Base-by-base conservation (phyloP, 2,113 vertebrate genomes). In the Sula dactylatra region DNA sequence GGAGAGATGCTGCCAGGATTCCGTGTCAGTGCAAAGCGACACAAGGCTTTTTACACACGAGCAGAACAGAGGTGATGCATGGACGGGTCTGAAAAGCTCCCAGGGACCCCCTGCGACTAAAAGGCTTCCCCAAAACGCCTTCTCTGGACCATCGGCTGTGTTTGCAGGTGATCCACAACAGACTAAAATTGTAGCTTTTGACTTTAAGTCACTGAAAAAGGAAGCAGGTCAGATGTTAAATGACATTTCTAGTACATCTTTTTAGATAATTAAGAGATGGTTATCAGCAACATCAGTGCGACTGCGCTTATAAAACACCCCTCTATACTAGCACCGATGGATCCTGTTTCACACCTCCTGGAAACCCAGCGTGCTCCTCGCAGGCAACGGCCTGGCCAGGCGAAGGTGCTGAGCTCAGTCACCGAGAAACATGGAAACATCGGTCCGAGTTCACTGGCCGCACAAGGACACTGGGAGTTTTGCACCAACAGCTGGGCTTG, bases 401-500 rank as follows among this genome's bases (percentile, higher is more conserved):
- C 40, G 56, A 49, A 70, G 14, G 49, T 1, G 1, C 49, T 36
- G 67, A 76, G 54, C 52, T 61, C 24, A 36, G 5, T 6, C 62
- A 49, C 56, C 3, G 1, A 74, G 31, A 38, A 49, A n/a, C 1
- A 2, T 1, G 1, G 42, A 59, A 58, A 34, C 56, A n/a, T 19
- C 20, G 8, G 11, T 42, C 31, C 16, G 0, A 14, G 31, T 38
- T 11, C 34, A 36, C 40, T 11, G 65, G 13, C 24, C 0, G 0
- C 36, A 58, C 49, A 45, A 32, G 56, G 56, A 58, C 8, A 5
- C 38, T 5, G 31, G 27, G 59, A 36, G 8, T 20, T 38, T 17
- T 31, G 34, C 38, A 54, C 19, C 61, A 64, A 32, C 36, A 81
- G 29, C 36, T 50, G 52, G 44, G 36, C 25, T 81, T 25, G 22